These are phyloP conservation scores for Pipistrellus nathusii DNA, from an alignment of 2,797 vertebrate species.

Conservation along the genomic window DNA sequence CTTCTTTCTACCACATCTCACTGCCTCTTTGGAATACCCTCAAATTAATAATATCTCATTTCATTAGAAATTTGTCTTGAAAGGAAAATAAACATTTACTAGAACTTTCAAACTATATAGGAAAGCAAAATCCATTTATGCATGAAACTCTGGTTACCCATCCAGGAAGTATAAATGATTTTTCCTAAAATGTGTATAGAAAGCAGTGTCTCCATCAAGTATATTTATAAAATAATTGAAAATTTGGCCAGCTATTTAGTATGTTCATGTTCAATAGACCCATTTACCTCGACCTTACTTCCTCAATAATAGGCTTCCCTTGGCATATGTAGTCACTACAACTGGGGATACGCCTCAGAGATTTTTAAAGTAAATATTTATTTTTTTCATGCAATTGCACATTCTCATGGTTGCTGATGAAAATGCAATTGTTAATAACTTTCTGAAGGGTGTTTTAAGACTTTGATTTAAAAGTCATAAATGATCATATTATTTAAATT, in stretches of 20 bases:
- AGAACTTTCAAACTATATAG: neutral
- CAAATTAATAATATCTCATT: neutral
- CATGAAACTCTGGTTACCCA: neutral
- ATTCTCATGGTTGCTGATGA: neutral
- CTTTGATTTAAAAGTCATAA: neutral
- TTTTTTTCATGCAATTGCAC: neutral
- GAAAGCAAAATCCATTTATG: slow-evolving; percentile 15
- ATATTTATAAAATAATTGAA: neutral
- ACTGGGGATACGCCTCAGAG: neutral
- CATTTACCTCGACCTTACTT: neutral
- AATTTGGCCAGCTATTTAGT: neutral
- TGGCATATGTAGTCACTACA: neutral
- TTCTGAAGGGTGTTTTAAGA: slow-evolving; percentile 27
- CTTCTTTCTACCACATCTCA: neutral
- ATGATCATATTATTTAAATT: neutral
- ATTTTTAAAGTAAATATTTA: neutral
- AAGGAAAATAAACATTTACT: neutral
- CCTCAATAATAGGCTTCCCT: neutral
- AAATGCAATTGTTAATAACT: slow-evolving; percentile 5
- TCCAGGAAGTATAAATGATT: neutral
- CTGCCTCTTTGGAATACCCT: neutral
- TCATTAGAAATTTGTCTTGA: slow-evolving; percentile 36
- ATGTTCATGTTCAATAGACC: slow-evolving; percentile 6
- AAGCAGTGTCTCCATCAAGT: neutral
- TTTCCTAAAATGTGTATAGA: neutral